Percentiles rank a stretch among this genome's conserved stretches.
Evolutionary conservation across 2,113 vertebrate species (phyloP).

Genomic region (Alexandromys fortis): DNA sequence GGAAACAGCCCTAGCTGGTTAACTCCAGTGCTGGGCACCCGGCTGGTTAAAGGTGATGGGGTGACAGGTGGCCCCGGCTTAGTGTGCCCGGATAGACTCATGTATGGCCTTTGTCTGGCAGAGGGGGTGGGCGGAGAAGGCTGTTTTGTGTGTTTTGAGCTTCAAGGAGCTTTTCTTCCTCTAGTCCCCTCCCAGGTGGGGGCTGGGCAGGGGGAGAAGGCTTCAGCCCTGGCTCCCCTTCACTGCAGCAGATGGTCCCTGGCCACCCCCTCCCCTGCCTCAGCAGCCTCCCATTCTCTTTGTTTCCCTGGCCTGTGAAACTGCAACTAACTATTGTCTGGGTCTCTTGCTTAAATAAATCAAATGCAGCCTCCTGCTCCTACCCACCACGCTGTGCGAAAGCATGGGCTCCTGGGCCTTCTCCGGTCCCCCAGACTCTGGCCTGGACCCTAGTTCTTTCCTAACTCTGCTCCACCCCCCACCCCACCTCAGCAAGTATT

Average conservation of each 20-base stretch:
- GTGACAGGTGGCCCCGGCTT: constrained; percentile 83
- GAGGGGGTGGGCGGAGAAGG: constrained; percentile 75
- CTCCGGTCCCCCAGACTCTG: neutral
- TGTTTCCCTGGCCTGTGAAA: constrained; percentile 32
- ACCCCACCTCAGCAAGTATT: neutral
- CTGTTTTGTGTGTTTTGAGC: constrained; percentile 84
- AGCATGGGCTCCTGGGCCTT: neutral
- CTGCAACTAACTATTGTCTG: constrained; percentile 60
- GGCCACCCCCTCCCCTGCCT: neutral
- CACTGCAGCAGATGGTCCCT: constrained; percentile 71
- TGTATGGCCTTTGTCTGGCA: constrained; percentile 64
- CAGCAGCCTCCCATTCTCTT: constrained; percentile 37
- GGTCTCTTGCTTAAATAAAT: constrained; percentile 45
- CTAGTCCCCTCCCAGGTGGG: neutral
- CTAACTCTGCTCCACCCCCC: rapidly evolving
- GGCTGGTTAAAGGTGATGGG: constrained; percentile 80
- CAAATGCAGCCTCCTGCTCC: neutral
- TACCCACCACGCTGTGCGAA: neutral
- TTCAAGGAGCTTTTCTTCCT: constrained; percentile 78
- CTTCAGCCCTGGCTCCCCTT: neutral
- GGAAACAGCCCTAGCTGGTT: neutral
- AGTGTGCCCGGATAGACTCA: neutral
- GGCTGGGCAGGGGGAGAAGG: neutral
- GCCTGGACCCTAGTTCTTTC: neutral
- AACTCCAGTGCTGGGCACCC: constrained; percentile 20